phyloP scores from a whole-genome alignment of 2,113 vertebrate genomes.

The Neodontobutis hainanensis region DNA sequence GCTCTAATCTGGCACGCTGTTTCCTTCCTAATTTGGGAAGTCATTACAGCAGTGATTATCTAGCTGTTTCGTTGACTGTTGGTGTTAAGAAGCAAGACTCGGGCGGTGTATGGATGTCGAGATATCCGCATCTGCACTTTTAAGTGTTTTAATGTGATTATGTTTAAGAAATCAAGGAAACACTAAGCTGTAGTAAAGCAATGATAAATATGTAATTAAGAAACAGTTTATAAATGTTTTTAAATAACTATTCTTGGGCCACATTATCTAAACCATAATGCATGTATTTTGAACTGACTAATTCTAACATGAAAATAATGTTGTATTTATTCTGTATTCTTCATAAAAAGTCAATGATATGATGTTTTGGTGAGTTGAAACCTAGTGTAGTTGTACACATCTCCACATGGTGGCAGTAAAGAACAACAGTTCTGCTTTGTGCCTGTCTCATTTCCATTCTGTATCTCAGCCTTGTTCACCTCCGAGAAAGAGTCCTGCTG shows the following conservation, averaged over 20 bases:
- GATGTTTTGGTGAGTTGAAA: neutral
- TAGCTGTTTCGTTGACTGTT: conserved; percentile 27
- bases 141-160: neutral
- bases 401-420: conserved; percentile 71
- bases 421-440: conserved; percentile 42
- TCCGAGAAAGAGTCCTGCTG: conserved; percentile 17
- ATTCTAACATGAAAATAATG: too few relatives aligned
- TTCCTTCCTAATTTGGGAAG: conserved; percentile 62
- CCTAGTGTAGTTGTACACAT: neutral
- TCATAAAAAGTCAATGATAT: neutral
- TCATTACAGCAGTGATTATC: conserved; percentile 70
- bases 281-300: too few relatives aligned
- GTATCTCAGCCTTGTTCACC: conserved; percentile 17
- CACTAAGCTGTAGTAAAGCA: too few relatives aligned
- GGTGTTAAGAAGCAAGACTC: conserved; percentile 29
- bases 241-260: too few relatives aligned
- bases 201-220: too few relatives aligned
- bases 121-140: conserved; percentile 11
- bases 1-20: conserved; percentile 62
- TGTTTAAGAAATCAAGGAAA: too few relatives aligned
- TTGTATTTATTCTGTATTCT: too few relatives aligned
- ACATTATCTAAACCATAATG: too few relatives aligned
- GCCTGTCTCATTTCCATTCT: conserved; percentile 9
- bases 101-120: conserved; percentile 19
- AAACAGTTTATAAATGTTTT: neutral